Conservation (phyloP, 2,797 vertebrate species). For the Gallinago solitaria region DNA sequence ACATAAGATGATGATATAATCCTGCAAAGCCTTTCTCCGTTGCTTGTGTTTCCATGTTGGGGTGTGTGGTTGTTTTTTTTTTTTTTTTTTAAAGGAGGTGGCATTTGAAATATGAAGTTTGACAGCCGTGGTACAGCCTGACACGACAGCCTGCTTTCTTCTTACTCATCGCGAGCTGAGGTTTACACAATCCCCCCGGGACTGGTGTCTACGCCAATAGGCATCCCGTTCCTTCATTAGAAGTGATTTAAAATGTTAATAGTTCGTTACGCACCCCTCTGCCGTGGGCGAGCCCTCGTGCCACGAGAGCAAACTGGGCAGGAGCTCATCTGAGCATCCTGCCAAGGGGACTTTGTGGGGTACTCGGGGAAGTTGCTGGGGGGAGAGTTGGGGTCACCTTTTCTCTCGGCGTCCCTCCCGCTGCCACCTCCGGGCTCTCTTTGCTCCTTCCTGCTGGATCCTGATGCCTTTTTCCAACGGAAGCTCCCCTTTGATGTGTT, state of each 20-base stretch:
- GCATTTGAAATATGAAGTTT: conserved; percentile 25
- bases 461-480: background rate
- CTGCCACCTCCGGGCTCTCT: rapidly evolving
- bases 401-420: rapidly evolving
- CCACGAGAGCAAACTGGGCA: background rate
- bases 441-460: rapidly evolving
- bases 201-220: background rate
- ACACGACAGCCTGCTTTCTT: background rate
- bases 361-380: background rate
- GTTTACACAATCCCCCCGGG: background rate
- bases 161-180: background rate
- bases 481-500: background rate
- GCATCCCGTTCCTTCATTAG: background rate
- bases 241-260: background rate
- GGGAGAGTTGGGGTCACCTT: background rate
- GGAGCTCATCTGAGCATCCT: background rate
- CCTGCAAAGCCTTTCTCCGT: background rate
- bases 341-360: rapidly evolving
- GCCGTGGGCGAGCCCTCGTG: rapidly evolving
- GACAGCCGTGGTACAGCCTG: conserved; percentile 38
- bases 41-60: background rate
- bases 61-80: background rate
- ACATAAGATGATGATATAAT: background rate
- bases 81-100: conserved; percentile 9
- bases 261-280: background rate